These are phyloP conservation scores for Premnoplex brunnescens DNA, from an alignment of 2,797 vertebrate species.

Conservation along the genomic window DNA sequence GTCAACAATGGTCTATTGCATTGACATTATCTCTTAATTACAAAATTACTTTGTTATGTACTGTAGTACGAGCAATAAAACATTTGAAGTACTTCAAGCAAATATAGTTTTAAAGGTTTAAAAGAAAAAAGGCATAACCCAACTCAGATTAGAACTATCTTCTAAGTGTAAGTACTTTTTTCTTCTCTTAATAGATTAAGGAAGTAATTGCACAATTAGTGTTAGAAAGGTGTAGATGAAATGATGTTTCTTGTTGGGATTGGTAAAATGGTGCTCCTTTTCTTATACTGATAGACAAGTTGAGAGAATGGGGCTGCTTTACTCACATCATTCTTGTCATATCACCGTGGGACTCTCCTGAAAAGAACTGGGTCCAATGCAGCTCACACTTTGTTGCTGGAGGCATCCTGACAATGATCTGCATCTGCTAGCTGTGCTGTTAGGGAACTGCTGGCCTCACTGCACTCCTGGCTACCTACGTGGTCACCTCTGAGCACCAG, in stretches of 20 bases:
- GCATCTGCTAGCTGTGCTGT: not conserved
- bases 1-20: constrained; percentile 74
- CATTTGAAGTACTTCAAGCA: constrained; percentile 67
- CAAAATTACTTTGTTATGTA: constrained; percentile 75
- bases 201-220: constrained; percentile 11
- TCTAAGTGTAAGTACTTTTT: constrained; percentile 16
- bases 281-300: not conserved
- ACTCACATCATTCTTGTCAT: not conserved
- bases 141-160: constrained; percentile 27
- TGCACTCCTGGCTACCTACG: fast-evolving
- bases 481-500: not conserved
- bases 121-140: not conserved
- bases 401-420: not conserved
- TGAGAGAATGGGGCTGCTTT: not conserved
- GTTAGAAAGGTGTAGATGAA: not conserved
- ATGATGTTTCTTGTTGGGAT: not conserved
- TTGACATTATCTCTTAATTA: constrained; percentile 81
- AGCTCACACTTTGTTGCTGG: fast-evolving
- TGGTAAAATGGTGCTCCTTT: not conserved
- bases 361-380: not conserved
- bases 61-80: constrained; percentile 69
- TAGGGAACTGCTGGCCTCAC: not conserved
- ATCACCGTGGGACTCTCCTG: fast-evolving
- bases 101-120: constrained; percentile 58
- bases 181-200: not conserved